phyloP scores from a whole-genome alignment of 2,888 invertebrate species.

The Melieria crassipennis region DNA sequence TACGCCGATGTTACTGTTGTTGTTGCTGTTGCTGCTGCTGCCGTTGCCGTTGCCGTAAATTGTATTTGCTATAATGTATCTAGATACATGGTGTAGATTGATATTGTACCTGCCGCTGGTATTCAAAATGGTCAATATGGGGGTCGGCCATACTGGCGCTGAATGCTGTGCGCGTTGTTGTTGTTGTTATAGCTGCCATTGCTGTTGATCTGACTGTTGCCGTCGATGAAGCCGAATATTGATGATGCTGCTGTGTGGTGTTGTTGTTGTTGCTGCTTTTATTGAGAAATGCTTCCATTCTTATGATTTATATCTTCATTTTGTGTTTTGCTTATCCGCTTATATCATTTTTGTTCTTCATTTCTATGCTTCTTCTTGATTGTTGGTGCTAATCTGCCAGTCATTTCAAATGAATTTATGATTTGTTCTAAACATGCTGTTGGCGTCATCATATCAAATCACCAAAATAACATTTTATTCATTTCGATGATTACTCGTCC shows the following conservation, averaged over 20 bases:
- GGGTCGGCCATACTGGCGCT: constrained; percentile 6
- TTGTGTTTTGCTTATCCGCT: no score
- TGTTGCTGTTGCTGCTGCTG: constrained; percentile 35
- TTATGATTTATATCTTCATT: constrained; percentile 29
- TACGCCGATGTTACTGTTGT: not conserved
- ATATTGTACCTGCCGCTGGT: constrained; percentile 25
- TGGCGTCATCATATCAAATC: no score
- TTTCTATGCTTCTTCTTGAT: no score
- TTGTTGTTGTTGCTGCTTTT: not conserved
- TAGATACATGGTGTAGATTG: constrained; percentile 30
- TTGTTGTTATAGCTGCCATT: not conserved
- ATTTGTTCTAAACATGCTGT: no score
- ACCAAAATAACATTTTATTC: no score
- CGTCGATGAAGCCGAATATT: not conserved
- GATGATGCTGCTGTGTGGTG: not conserved
- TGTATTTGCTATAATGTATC: constrained; percentile 24
- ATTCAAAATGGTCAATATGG: constrained; percentile 19
- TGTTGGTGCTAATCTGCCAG: no score
- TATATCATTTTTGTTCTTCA: no score
- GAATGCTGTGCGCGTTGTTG: not conserved
- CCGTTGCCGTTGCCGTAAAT: constrained; percentile 32
- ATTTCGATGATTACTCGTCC: no score
- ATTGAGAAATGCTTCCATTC: constrained; percentile 30
- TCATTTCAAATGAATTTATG: no score
- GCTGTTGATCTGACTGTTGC: constrained; percentile 13